Conservation (phyloP, 2,797 vertebrate species). For the Centroberyx gerrardi region DNA sequence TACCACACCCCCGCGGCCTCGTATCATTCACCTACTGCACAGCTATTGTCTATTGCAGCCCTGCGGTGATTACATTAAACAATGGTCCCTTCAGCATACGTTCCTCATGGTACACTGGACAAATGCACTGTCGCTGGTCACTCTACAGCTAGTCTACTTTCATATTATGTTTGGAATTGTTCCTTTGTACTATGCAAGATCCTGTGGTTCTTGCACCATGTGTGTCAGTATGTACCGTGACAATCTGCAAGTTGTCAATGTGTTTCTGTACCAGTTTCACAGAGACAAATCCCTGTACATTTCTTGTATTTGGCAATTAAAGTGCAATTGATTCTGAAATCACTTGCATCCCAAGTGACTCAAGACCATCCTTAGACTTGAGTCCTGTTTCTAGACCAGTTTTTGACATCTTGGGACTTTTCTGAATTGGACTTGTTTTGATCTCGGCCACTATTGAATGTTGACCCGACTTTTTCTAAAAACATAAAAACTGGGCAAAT, state of each 20-base stretch:
- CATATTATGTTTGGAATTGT: no score
- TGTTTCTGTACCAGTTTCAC: neutral
- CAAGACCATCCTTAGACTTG: no score
- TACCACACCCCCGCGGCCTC: constrained; percentile 7
- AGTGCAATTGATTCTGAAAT: neutral
- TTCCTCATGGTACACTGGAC: constrained; percentile 9
- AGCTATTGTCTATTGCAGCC: constrained; percentile 47
- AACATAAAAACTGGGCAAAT: neutral
- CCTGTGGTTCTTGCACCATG: no score
- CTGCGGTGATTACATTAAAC: constrained; percentile 36
- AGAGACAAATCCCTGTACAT: neutral
- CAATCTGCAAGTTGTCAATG: neutral
- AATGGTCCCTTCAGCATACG: constrained; percentile 36
- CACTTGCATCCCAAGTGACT: neutral
- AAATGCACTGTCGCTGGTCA: constrained; percentile 17
- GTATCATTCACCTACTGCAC: constrained; percentile 45
- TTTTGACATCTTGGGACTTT: no score
- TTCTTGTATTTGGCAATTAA: no score
- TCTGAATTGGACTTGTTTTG: no score
- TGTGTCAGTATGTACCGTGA: no score
- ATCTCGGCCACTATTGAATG: no score
- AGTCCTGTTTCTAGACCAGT: no score
- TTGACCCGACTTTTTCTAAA: neutral
- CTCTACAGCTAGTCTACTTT: neutral
- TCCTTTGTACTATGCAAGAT: no score